Conservation (phyloP, 2,113 vertebrate species). For the Salvelinus alpinus region DNA sequence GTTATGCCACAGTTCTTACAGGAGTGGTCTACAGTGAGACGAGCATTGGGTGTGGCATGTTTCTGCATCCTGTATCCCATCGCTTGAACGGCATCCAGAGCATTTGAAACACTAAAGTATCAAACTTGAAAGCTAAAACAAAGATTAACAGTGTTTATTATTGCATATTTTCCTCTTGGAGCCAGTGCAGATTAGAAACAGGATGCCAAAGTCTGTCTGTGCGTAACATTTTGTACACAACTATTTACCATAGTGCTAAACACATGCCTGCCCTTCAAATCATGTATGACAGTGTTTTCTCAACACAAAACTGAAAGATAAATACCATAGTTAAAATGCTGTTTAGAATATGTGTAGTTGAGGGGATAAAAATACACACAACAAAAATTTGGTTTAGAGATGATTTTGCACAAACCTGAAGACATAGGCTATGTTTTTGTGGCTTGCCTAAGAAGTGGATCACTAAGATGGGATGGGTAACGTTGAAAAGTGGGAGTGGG, state of each 20-base stretch:
- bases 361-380: constrained; percentile 49
- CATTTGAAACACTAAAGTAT: constrained; percentile 85
- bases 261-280: constrained; percentile 13
- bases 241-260: constrained; percentile 32
- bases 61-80: constrained; percentile 58
- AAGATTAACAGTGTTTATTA: constrained; percentile 86
- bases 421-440: constrained; percentile 46
- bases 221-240: constrained; percentile 32
- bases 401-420: constrained; percentile 76
- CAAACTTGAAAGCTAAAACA: constrained; percentile 85
- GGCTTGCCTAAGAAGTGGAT: constrained; percentile 33
- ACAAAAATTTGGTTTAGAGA: constrained; percentile 56
- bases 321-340: constrained; percentile 61
- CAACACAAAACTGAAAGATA: constrained; percentile 20
- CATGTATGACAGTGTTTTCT: constrained; percentile 26
- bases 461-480: constrained; percentile 53
- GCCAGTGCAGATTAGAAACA: constrained; percentile 81
- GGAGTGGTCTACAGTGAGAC: constrained; percentile 67
- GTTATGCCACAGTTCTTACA: constrained; percentile 49
- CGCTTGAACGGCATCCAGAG: constrained; percentile 66
- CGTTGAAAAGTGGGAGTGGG: constrained; percentile 75
- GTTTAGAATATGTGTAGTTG: constrained; percentile 69
- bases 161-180: constrained; percentile 78
- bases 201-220: constrained; percentile 38
- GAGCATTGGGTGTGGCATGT: constrained; percentile 64